Percentiles rank a stretch among this genome's conserved stretches.
Evolutionary conservation across 2,888 invertebrate species (phyloP).

Genomic region (Zaprionus lineosus): DNA sequence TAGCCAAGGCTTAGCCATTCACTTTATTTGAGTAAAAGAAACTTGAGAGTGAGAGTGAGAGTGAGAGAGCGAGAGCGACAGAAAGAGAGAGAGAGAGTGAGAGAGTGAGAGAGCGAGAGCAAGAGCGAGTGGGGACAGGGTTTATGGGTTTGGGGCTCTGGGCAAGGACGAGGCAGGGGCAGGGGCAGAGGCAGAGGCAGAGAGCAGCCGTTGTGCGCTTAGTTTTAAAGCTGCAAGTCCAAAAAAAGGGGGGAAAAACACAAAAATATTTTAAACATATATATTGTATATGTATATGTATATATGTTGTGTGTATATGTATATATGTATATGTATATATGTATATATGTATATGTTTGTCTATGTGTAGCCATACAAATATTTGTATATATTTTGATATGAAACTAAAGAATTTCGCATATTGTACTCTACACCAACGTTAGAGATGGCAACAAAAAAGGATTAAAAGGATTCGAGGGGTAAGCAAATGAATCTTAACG

Average conservation of each 20-base stretch:
- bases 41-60: too few species aligned
- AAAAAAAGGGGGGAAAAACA: constrained; percentile 52
- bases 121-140: too few species aligned
- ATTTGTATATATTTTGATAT: neutral
- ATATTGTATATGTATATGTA: too few species aligned
- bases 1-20: constrained; percentile 46
- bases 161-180: constrained; percentile 36
- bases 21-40: constrained; percentile 18
- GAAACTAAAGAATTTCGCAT: constrained; percentile 19
- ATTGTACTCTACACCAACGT: constrained; percentile 34
- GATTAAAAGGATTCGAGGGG: constrained; percentile 29
- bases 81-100: too few species aligned
- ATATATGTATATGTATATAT: constrained; percentile 2
- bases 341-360: neutral
- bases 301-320: too few species aligned
- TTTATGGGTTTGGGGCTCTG: constrained; percentile 15
- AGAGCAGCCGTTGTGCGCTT: constrained; percentile 64
- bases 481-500: constrained; percentile 61
- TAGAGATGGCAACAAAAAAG: constrained; percentile 45
- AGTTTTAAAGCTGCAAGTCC: constrained; percentile 67
- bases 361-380: too few species aligned
- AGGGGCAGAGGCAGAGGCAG: too few species aligned
- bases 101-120: too few species aligned
- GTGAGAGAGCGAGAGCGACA: too few species aligned
- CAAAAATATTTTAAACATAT: too few species aligned